These are phyloP conservation scores for Mactra quadrangularis DNA, from an alignment of 1,140 invertebrate species.

Conservation along the genomic window DNA sequence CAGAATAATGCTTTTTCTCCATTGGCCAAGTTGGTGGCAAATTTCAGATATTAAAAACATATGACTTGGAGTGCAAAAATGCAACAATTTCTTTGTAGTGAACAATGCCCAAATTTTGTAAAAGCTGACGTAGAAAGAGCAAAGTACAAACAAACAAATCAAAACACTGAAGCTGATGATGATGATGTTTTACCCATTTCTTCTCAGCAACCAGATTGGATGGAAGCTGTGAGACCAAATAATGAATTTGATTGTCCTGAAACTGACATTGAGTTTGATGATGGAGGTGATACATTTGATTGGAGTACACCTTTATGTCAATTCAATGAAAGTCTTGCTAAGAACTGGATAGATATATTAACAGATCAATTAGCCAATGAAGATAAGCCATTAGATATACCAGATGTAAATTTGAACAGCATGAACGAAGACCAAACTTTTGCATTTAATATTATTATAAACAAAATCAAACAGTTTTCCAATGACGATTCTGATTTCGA, in stretches of 20 bases:
- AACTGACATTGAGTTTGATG: conserved; percentile 56
- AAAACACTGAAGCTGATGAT: neutral
- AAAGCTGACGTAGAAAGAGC: conserved; percentile 60
- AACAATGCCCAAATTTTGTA: conserved; percentile 63
- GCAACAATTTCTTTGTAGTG: conserved; percentile 16
- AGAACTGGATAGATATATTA: neutral
- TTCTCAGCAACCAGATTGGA: conserved; percentile 63
- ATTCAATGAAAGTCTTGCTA: conserved; percentile 7
- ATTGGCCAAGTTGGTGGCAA: conserved; percentile 58
- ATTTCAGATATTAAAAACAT: conserved; percentile 51
- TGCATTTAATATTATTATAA: conserved; percentile 56
- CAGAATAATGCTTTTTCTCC: conserved; percentile 50
- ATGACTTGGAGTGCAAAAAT: conserved; percentile 45
- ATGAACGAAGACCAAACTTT: conserved; percentile 55
- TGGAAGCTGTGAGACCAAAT: conserved; percentile 47
- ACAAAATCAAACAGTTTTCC: neutral
- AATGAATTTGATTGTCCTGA: conserved; percentile 1
- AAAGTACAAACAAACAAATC: conserved; percentile 28
- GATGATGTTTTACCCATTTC: neutral
- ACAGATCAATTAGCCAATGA: neutral
- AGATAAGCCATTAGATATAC: neutral
- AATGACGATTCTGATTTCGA: conserved; percentile 8
- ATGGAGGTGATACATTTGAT: conserved; percentile 55
- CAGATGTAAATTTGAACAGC: neutral
- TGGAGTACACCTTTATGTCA: conserved; percentile 16